Conservation (phyloP, 2,888 invertebrate species). For the Geophilus truncorum region DNA sequence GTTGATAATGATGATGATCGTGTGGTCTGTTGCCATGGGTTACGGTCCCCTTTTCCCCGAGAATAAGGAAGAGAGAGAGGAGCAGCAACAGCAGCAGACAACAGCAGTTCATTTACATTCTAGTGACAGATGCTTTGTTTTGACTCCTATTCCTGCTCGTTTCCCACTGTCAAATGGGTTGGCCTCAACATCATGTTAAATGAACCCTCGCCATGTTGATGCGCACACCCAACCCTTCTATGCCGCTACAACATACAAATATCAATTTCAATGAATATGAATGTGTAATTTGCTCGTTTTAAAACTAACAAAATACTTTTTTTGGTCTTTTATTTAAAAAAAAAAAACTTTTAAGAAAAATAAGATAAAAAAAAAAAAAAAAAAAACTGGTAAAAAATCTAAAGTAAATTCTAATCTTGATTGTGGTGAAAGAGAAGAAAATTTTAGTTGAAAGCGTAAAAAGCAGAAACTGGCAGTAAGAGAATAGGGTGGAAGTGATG, state of each 20-base stretch:
- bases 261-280: neutral
- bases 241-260: neutral
- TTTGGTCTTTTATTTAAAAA: neutral
- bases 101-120: neutral
- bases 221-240: neutral
- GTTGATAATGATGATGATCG: neutral
- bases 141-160: neutral
- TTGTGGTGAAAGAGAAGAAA: neutral
- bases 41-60: neutral
- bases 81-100: neutral
- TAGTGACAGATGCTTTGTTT: neutral
- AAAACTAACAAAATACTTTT: neutral
- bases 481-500: neutral
- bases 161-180: neutral
- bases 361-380: too few relatives aligned
- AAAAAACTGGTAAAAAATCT: neutral
- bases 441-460: neutral
- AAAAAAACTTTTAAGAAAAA: too few relatives aligned
- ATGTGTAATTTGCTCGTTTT: neutral
- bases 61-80: neutral
- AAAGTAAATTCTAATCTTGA: neutral
- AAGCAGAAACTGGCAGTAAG: neutral
- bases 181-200: neutral
- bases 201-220: neutral
- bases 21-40: neutral